Conservation (phyloP, 2,888 invertebrate species). For the Macropis europaea region DNA sequence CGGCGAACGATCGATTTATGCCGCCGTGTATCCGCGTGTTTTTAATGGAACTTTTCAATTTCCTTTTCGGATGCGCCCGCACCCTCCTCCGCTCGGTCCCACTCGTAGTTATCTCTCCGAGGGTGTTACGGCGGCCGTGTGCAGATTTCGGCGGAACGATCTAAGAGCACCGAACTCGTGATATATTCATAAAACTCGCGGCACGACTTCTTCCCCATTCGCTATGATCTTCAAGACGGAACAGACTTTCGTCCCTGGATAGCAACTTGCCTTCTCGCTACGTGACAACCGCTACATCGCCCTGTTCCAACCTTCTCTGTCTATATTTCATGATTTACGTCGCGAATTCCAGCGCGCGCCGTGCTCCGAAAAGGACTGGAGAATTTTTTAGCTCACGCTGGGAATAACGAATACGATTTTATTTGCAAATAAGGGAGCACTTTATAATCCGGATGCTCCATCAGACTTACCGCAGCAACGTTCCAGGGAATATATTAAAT, state of each 20-base stretch:
- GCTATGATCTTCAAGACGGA: constrained; percentile 32
- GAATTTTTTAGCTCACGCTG: too few species aligned
- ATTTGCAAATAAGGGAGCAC: too few species aligned
- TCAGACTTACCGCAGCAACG: too few species aligned
- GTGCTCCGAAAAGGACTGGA: too few species aligned
- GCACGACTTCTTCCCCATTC: constrained; percentile 28
- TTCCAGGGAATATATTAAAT: too few species aligned
- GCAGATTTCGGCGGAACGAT: constrained; percentile 61
- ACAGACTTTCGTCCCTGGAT: constrained; percentile 40
- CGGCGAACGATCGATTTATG: constrained; percentile 47
- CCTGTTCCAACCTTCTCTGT: constrained; percentile 13
- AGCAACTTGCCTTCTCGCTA: constrained; percentile 36
- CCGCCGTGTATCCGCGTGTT: constrained; percentile 44
- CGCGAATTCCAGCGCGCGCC: background rate
- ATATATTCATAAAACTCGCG: constrained; percentile 66
- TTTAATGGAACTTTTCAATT: constrained; percentile 67
- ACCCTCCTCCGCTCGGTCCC: background rate
- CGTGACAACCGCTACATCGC: constrained; percentile 33
- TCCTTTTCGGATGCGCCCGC: constrained; percentile 42
- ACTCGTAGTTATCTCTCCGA: constrained; percentile 51
- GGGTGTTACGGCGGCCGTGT: constrained; percentile 36
- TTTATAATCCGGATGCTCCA: too few species aligned
- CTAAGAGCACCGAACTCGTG: constrained; percentile 57
- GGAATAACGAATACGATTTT: too few species aligned
- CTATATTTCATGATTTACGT: constrained; percentile 27